Conservation (phyloP, 2,797 vertebrate genomes). For the Notoglanidium macrostoma region DNA sequence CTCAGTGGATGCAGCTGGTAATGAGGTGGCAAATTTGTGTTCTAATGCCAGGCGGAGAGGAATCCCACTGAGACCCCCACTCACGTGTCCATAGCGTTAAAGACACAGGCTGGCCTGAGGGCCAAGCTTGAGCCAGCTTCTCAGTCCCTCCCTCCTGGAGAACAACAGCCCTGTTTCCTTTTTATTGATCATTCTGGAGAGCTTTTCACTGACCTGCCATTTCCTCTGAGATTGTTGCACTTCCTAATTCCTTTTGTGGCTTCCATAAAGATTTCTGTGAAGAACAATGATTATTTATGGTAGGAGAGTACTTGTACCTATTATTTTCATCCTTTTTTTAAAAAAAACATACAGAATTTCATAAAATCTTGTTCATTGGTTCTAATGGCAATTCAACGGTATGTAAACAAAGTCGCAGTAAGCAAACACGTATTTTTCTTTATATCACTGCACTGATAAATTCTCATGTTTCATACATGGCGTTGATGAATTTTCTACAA, state of each 20-base stretch:
- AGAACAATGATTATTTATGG: background rate
- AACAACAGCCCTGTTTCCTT: conserved; percentile 68
- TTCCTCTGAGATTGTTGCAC: conserved; percentile 64
- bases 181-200: conserved; percentile 75
- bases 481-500: background rate
- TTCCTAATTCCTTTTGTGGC: conserved; percentile 10
- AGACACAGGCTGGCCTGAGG: conserved; percentile 57
- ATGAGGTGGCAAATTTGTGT: conserved; percentile 82
- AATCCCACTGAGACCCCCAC: conserved; percentile 64
- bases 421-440: background rate
- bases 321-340: background rate
- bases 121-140: conserved; percentile 56
- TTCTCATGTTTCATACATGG: background rate
- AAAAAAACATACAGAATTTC: background rate
- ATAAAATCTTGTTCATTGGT: background rate
- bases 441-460: background rate
- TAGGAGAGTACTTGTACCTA: background rate
- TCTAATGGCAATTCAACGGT: background rate
- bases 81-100: conserved; percentile 69
- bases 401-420: background rate
- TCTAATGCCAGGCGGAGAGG: conserved; percentile 74
- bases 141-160: conserved; percentile 65
- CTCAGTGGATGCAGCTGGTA: conserved; percentile 78
- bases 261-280: conserved; percentile 14
- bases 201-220: conserved; percentile 74